Evolutionary conservation across 2,888 invertebrate species (phyloP), one percentile per base, ranked within the genome.

Genomic region (Sinohyriopsis cumingii): DNA sequence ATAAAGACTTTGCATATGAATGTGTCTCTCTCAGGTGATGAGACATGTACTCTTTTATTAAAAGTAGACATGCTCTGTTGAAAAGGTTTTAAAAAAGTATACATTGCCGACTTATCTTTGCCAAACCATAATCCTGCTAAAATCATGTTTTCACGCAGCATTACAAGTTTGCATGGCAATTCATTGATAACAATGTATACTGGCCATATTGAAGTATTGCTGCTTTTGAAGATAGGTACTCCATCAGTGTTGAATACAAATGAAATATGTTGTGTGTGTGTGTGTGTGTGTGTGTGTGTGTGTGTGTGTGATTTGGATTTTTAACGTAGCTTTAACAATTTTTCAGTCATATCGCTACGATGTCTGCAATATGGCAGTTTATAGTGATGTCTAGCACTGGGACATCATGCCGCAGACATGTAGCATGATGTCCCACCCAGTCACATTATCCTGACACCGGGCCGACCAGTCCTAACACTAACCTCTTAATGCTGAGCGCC

Each of bases 131-230:
- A 61, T 28, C 65, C 57, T 18, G 67, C 65, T 25, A 71, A 55
- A 15, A 70, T 56, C 54, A 71, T 65, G 45, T 68, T 74, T 66
- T 72, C 68, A 19, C 56, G 67, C 53, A 61, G 68, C 71, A 67
- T 71, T n/a, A 68, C 20, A n/a, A 56, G 22, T 54, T 64, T 28
- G 53, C 68, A 68, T 22, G 71, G 71, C 22, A 73, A 24, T 57
- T 73, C 70, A 71, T 73, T 73, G 3, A 73, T 62, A 24, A 68
- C 63, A 25, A 73, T n/a, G 56, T 59, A 69, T 5, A 70, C 28
- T 15, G 73, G 73, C 69, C 69, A 67, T 22, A 73, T 54, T 18
- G 63, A 59, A 22, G 71, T 62, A 25, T 68, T 67, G 33, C 61
- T 60, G 25, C 66, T 63, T 54, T 69, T 65, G 33, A 69, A 72